Evolutionary conservation across 1,140 invertebrate species (phyloP).

Genomic region (Chelonus insularis): DNA sequence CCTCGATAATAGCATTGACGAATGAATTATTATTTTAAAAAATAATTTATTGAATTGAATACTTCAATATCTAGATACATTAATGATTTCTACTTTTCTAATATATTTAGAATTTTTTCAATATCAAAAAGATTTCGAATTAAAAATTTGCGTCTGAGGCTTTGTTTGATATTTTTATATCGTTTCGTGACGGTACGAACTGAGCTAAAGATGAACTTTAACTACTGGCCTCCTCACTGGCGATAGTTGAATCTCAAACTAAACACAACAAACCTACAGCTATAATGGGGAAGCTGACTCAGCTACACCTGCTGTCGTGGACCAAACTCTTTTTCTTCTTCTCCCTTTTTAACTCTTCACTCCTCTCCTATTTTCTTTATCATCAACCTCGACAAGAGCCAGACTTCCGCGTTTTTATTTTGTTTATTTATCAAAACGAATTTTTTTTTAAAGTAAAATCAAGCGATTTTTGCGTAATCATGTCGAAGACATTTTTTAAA

Average conservation of each 20-base stretch:
- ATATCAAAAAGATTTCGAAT: no score
- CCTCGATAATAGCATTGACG: no score
- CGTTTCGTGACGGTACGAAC: background rate
- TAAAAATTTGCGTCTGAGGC: no score
- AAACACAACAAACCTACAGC: constrained; percentile 47
- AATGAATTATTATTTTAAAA: no score
- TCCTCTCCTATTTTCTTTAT: background rate
- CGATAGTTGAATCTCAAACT: constrained; percentile 45
- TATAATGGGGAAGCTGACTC: constrained; percentile 54
- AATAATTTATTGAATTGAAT: no score
- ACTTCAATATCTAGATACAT: no score
- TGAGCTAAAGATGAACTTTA: background rate
- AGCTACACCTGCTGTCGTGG: constrained; percentile 47
- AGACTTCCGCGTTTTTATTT: background rate
- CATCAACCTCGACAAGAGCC: background rate
- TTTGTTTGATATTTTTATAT: no score
- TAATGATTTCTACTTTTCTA: no score
- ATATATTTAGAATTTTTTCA: no score
- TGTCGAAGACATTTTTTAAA: no score
- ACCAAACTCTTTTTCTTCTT: background rate
- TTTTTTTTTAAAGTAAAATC: no score
- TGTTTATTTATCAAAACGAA: background rate
- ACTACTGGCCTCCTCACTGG: constrained; percentile 24
- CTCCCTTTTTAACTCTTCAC: background rate
- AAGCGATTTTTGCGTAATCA: no score